Conservation (phyloP, 2,888 invertebrate species). For the Neoascia interrupta region DNA sequence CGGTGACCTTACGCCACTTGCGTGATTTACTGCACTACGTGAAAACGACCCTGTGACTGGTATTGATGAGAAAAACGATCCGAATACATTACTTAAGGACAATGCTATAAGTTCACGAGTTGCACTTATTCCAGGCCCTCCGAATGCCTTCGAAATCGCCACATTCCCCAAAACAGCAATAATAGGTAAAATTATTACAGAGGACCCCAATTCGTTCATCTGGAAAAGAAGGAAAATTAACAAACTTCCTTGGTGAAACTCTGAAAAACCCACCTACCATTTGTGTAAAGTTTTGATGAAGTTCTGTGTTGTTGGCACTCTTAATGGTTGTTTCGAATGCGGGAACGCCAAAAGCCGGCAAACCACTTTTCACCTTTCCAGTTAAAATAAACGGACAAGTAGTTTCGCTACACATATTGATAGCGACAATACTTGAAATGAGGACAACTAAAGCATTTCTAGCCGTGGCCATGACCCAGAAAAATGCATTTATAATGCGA, state of each 20-base stretch:
- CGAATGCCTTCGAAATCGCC: conserved; percentile 97
- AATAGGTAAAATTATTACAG: conserved; percentile 91
- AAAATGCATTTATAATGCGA: conserved; percentile 81
- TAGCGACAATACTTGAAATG: conserved; percentile 82
- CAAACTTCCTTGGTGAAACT: not conserved
- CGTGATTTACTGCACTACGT: conserved; percentile 95
- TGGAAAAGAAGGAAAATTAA: too few species aligned
- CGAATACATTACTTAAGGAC: conserved; percentile 90
- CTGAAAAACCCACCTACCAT: conserved; percentile 73
- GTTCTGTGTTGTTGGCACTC: conserved; percentile 73
- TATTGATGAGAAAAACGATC: conserved; percentile 93
- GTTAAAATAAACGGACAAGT: conserved; percentile 86
- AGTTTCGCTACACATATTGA: conserved; percentile 81
- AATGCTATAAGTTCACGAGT: conserved; percentile 94
- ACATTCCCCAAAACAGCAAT: conserved; percentile 96
- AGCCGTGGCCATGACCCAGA: conserved; percentile 90
- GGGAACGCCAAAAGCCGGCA: conserved; percentile 85
- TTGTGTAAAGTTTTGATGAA: conserved; percentile 74
- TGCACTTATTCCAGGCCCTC: conserved; percentile 90
- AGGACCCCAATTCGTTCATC: conserved; percentile 90
- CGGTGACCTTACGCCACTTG: conserved; percentile 95
- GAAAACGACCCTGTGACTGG: conserved; percentile 95
- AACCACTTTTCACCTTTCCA: conserved; percentile 85
- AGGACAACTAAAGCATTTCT: conserved; percentile 92
- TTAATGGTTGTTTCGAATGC: conserved; percentile 84